Percentiles rank a stretch among this genome's conserved stretches.
phyloP scores from a whole-genome alignment of 2,113 vertebrate genomes.

The Lasiurus borealis region DNA sequence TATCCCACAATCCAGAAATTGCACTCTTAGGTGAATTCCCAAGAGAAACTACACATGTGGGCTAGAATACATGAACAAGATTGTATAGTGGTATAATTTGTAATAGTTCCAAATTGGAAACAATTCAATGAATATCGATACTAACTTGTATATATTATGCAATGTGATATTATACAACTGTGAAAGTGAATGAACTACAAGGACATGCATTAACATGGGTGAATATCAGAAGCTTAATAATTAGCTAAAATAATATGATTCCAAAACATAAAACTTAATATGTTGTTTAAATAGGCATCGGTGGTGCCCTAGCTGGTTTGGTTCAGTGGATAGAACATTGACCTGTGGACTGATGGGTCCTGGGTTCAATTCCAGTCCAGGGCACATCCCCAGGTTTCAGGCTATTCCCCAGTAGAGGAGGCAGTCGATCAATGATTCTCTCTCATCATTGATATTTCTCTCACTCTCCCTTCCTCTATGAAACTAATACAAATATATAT shows the following conservation, averaged over 20 bases:
- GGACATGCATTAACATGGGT: not conserved
- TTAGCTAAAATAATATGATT: not conserved
- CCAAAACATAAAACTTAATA: slow-evolving; percentile 3
- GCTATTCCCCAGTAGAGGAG: too few relatives aligned
- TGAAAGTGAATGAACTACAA: not conserved
- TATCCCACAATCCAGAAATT: not conserved
- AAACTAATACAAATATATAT: too few relatives aligned
- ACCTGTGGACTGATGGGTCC: too few relatives aligned
- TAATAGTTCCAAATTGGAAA: not conserved
- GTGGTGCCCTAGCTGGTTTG: not conserved
- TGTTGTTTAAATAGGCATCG: not conserved
- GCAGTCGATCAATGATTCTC: too few relatives aligned
- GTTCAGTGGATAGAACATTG: too few relatives aligned
- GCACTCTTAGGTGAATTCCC: not conserved
- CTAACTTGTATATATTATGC: not conserved
- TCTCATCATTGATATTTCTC: too few relatives aligned
- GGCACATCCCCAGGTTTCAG: too few relatives aligned
- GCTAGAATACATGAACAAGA: not conserved
- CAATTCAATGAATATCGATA: not conserved
- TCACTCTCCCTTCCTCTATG: too few relatives aligned
- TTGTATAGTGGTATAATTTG: not conserved
- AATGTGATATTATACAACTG: not conserved
- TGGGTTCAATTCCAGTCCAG: too few relatives aligned
- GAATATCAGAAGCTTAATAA: not conserved
- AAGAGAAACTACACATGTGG: not conserved